phyloP scores from a whole-genome alignment of 1,140 invertebrate species.

The Meloidogyne hapla region DNA sequence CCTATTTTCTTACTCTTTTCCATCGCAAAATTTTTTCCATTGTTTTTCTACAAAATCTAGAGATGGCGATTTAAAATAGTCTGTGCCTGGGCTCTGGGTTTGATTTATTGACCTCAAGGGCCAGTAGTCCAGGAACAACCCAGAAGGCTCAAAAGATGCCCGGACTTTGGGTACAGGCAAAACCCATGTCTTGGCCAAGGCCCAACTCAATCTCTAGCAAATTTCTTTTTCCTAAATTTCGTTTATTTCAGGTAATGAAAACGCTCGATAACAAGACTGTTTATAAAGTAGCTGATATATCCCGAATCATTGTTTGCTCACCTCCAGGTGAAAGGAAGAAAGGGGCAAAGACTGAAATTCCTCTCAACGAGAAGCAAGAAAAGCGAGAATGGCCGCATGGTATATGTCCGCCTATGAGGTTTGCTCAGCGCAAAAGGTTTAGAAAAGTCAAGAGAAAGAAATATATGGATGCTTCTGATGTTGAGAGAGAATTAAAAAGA shows the following conservation, averaged over 20 bases:
- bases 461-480: constrained; percentile 61
- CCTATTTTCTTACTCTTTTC: too few relatives aligned
- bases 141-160: too few relatives aligned
- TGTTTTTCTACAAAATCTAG: too few relatives aligned
- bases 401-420: constrained; percentile 57
- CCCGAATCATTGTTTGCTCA: constrained; percentile 55
- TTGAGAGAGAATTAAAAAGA: constrained; percentile 59
- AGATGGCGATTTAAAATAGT: too few relatives aligned
- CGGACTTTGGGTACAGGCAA: too few relatives aligned
- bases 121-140: too few relatives aligned
- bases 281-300: constrained; percentile 58
- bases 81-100: too few relatives aligned
- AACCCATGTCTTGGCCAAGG: too few relatives aligned
- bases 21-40: too few relatives aligned
- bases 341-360: neutral
- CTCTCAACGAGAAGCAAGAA: constrained; percentile 5
- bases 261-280: constrained; percentile 61
- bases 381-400: constrained; percentile 58
- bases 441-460: constrained; percentile 63
- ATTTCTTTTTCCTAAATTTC: too few relatives aligned
- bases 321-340: constrained; percentile 27
- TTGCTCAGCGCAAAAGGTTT: constrained; percentile 52
- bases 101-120: too few relatives aligned
- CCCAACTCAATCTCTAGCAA: too few relatives aligned
- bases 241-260: constrained; percentile 50